phyloP scores from a whole-genome alignment of 2,888 invertebrate species.

The Bhutanitis thaidina region DNA sequence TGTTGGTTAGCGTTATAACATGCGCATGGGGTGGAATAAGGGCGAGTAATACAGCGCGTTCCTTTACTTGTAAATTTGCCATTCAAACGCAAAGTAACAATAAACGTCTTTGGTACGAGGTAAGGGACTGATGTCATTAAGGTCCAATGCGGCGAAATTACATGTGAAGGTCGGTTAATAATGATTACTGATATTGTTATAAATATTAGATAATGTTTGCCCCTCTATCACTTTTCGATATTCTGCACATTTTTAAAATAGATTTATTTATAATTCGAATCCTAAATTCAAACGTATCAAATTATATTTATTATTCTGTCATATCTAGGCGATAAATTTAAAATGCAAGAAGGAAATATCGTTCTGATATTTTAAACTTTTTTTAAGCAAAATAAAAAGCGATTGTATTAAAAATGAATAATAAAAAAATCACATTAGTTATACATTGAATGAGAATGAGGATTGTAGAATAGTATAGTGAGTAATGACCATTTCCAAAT shows the following conservation, averaged over 20 bases:
- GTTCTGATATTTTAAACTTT: too few species aligned
- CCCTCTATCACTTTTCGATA: too few species aligned
- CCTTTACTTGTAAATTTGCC: conserved; percentile 10
- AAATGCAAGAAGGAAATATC: too few species aligned
- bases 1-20: conserved; percentile 41
- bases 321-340: too few species aligned
- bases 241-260: neutral
- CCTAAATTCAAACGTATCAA: too few species aligned
- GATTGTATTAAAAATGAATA: too few species aligned
- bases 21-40: conserved; percentile 25
- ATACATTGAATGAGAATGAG: conserved; percentile 4
- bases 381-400: too few species aligned
- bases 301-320: too few species aligned
- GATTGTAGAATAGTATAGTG: neutral
- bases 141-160: neutral
- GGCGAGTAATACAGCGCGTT: neutral
- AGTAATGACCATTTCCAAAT: conserved; percentile 13
- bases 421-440: neutral
- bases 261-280: neutral
- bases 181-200: neutral
- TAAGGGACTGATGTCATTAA: neutral
- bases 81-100: neutral
- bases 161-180: neutral
- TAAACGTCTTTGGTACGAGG: neutral
- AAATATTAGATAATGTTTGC: neutral